Base-by-base conservation (phyloP, 2,888 invertebrate genomes). In the Scaptomyza reducta region DNA sequence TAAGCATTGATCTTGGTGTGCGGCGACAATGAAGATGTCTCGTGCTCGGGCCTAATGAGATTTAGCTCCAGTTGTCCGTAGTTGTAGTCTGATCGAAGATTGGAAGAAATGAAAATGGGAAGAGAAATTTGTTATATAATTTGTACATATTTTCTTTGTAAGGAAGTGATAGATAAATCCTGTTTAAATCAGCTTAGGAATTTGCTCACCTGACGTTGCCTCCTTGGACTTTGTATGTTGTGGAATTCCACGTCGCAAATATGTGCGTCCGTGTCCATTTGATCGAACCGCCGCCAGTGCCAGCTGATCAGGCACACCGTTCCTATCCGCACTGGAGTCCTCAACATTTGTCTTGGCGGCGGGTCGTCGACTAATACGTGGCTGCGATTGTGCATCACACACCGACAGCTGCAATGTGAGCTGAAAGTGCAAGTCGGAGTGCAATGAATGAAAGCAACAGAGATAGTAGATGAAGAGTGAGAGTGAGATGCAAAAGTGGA, bases 1-100 rank as follows among this genome's bases (percentile, higher is more conserved):
- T 62, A 47, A 3, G 76, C 70, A 40, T 47, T 56, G 22, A 73
- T 41, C 29, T 87, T 82, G 40, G 50, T 38, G 18, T 73, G 79
- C 16, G 71, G 75, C 29, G 65, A 9, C 44, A 73, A 25, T 11
- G 74, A 74, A 22, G 77, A 55, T 1, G 68, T 68, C 38, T 88
- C 85, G 25, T 77, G 85, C 41, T 90, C 89, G 10, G 90, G 89
- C 11, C 90, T 82, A 62, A 91, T 87, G 6, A 91, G 74, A 76
- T 91, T 91, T n/a, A 90, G 69, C 65, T 91, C 90, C 46, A 88
- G 72, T 31, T 90, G 90, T 1, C 88, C 87, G 47, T 88, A 90
- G 53, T 60, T 55, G 29, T 77, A 89, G 41, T 89, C 89, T 89
- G 31, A 49, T 51, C n/a, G 40, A 1, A 40, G 6, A 14, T 6